Base-by-base conservation (phyloP, 1,140 invertebrate species). In the Cyclargus thomasi region DNA sequence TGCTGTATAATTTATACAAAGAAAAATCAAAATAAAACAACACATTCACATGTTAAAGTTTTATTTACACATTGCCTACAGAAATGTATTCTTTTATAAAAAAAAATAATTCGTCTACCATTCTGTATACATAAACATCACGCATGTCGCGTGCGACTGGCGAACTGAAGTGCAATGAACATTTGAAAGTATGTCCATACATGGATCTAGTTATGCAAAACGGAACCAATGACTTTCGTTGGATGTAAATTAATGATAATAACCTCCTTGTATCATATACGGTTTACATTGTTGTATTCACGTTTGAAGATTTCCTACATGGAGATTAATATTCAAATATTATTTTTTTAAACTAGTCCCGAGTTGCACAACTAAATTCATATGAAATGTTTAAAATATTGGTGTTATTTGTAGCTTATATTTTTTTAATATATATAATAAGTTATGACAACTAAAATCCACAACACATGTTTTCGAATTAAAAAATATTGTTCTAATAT, bases 11-110 rank as follows among this genome's bases (percentile, higher is more conserved):
- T 47, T 47, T 47, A 47, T 47, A 47, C 14, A 14, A 21, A 21
- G 20, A 20, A 1, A n/a, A 20, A 59, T 16, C 29, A 39, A 74
- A 78, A 77, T 75, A 72, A 77, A 76, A 80, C 68, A 68, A 64
- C 64, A 62, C 59, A 35, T 53, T 65, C 70, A 75, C 77, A 75
- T 78, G 74, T 83, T 78, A 78, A 78, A 63, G 65, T 78, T 81
- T 82, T 83, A 83, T 83, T 73, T 83, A 83, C 81, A 83, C 64
- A 77, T 78, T 73, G 70, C 72, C 63, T 64, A 68, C 64, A 65
- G 64, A 64, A 68, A 68, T 68, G 63, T 68, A 35, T 35, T 23
- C 35, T 53, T 71, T 59, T 72, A 65, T 72, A 69, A 67, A 69
- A 68, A 71, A 66, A 66, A 59, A 10, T 20, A 59, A 59, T 59